Base-by-base conservation (phyloP, 2,888 invertebrate genomes). In the Anoplius nigerrimus region DNA sequence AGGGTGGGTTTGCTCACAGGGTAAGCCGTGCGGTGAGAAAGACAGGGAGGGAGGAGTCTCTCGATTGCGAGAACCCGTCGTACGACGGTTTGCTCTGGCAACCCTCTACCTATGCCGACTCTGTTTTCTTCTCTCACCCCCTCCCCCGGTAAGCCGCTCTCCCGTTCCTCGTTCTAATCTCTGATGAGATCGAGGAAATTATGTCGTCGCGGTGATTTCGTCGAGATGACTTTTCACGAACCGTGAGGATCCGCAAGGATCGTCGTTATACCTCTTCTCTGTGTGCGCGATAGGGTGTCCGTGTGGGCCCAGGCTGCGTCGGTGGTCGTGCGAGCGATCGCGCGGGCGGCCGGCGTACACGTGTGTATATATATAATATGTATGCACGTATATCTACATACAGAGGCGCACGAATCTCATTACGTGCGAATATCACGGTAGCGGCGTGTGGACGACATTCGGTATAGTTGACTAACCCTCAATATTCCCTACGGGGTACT, bases 111-210 rank as follows among this genome's bases (percentile, higher is more conserved):
- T 62, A 51, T 46, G 22, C 52, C 27, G 24, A 16, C 22, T 45
- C 55, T 52, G 18, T 63, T 43, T 53, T n/a, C 51, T 45, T 52
- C 67, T 18, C n/a, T 62, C 62, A 34, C 42, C 63, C 51, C 56
- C 45, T 18, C 27, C 45, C 22, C 34, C 68, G 53, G 20, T 13
- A 3, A 34, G 34, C 34, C 11, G 34, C 34, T 53, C 43, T 34
- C 24, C 22, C 27, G 20, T 53, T 21, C n/a, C 21, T 27, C 20
- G 15, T 21, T 64, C 69, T 74, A 76, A 82, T 78, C 75, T 68
- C 60, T 74, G 75, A 80, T 67, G 77, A 78, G 79, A 82, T 83
- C 76, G 69, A 63, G 72, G 73, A 79, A 80, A 83, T 81, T 77
- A 78, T 78, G 68, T 74, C 75, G 67, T 69, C 74, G 66, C 54